Evolutionary conservation across 2,888 invertebrate species (phyloP), one percentile per base, ranked within the genome.

Genomic region (Sinhomidia bicolor): DNA sequence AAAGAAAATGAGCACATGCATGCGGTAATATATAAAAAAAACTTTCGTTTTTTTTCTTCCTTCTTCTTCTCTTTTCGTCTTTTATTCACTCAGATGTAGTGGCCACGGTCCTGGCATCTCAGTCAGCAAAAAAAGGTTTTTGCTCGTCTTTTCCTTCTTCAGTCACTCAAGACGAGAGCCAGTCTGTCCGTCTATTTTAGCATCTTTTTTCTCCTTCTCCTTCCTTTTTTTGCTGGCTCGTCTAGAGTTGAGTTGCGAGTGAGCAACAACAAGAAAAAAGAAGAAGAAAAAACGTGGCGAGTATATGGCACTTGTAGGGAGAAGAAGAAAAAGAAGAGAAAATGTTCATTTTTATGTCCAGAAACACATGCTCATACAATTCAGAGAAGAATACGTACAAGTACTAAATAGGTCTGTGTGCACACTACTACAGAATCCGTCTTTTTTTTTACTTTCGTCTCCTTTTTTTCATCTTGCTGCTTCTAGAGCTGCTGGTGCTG

Each of bases 181-280:
- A 76, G 87, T 65, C 82, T 87, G 81, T 80, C 80, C 71, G 86
- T 87, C 87, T 87, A 65, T 87, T 71, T 82, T 76, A 74, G 44
- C 41, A 74, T 71, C 80, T 74, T 36, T 60, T n/a, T n/a, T n/a
- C n/a, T n/a, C n/a, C n/a, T n/a, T n/a, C n/a, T n/a, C n/a, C n/a
- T n/a, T n/a, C n/a, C n/a, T 86, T 76, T 71, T 41, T 57, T 36
- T 36, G 36, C 36, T 36, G 3, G 36, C 36, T 36, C 9, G 36
- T 7, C 12, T 3, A 57, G 29, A 17, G 57, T 29, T 79, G 57
- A n/a, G n/a, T n/a, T 79, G 17, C 17, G 23, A 44, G 44, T 47
- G 81, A 26, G 17, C 26, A 60, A 44, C 62, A 65, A 81, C n/a
- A 81, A 17, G 32, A 81, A 57, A 26, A 71, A 26, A 54, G 44